These are phyloP conservation scores for Oscheius sp. DNA, from an alignment of 2,888 invertebrate species.

Conservation along the genomic window DNA sequence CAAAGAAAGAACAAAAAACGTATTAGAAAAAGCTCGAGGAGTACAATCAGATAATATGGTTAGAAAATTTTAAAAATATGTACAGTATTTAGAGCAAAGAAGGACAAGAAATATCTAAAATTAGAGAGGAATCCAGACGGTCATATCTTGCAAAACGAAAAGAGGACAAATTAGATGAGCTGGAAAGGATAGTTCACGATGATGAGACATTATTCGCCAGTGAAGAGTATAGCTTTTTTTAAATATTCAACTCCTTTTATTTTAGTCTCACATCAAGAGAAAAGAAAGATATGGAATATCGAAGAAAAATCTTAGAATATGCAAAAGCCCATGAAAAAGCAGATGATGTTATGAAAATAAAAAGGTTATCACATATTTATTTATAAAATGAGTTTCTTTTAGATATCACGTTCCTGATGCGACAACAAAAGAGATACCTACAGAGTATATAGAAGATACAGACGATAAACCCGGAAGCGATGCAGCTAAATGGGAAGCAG, in stretches of 20 bases:
- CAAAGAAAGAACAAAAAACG: conserved; percentile 85
- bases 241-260: conserved; percentile 14
- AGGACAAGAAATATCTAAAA: conserved; percentile 70
- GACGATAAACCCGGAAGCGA: conserved; percentile 49
- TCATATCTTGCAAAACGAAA: conserved; percentile 94
- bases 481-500: conserved; percentile 52
- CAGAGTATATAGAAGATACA: conserved; percentile 58
- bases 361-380: conserved; percentile 77
- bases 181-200: conserved; percentile 92
- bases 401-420: conserved; percentile 68
- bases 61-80: background rate
- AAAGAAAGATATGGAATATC: conserved; percentile 84
- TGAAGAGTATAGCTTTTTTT: conserved; percentile 76
- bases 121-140: conserved; percentile 88
- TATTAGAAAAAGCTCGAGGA: conserved; percentile 72
- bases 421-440: conserved; percentile 44
- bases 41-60: conserved; percentile 73
- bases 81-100: conserved; percentile 34
- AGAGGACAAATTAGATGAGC: conserved; percentile 91
- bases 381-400: background rate
- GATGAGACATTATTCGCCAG: conserved; percentile 94
- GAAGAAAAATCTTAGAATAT: conserved; percentile 86
- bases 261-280: conserved; percentile 86
- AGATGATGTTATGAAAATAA: conserved; percentile 87
- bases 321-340: conserved; percentile 96